These are phyloP conservation scores for Nothura maculosa DNA, from an alignment of 2,797 vertebrate genomes.

Conservation along the genomic window DNA sequence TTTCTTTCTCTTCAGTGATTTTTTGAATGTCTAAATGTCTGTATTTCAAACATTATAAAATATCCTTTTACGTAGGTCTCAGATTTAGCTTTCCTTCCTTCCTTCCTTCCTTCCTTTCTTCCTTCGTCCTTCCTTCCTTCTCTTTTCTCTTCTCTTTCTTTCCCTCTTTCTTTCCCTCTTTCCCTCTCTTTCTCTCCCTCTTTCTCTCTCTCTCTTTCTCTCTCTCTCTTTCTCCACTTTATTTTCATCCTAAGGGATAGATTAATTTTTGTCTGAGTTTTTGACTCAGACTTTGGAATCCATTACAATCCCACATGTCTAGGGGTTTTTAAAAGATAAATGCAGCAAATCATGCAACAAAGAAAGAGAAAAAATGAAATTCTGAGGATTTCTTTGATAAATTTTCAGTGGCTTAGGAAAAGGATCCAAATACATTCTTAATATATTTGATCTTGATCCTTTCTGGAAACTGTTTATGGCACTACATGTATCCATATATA, in stretches of 20 bases:
- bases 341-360: not conserved
- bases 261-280: not conserved
- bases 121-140: no score
- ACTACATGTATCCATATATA: not conserved
- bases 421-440: constrained; percentile 12
- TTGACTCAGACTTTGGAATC: not conserved
- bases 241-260: not conserved
- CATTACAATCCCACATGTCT: not conserved
- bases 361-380: not conserved
- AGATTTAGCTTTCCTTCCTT: no score
- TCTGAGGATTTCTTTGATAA: not conserved
- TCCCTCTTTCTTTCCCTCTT: not conserved
- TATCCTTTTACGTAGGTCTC: not conserved
- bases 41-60: not conserved
- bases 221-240: not conserved
- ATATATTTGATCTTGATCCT: constrained; percentile 16
- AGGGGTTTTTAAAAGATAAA: not conserved
- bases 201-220: not conserved
- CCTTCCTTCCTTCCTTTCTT: not conserved
- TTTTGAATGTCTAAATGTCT: not conserved
- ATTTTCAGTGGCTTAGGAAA: constrained; percentile 26
- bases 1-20: not conserved
- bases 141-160: not conserved
- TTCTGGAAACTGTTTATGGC: not conserved
- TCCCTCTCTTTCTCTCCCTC: not conserved